Conservation (phyloP, 2,888 invertebrate genomes). For the Machimus atricapillus region DNA sequence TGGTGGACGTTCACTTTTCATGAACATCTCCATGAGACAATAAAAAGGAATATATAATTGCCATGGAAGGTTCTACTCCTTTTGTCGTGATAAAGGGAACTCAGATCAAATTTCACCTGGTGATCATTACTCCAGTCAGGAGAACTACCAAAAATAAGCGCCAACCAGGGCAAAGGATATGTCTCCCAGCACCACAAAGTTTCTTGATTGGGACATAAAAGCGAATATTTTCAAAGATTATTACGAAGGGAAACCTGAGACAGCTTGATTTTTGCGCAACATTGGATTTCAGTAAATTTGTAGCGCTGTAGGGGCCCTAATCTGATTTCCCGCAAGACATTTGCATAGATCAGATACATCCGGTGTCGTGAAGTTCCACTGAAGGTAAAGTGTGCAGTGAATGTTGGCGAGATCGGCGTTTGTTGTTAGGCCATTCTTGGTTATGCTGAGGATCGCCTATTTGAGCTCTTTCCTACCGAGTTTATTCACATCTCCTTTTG, state of each 20-base stretch:
- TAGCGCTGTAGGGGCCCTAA: neutral
- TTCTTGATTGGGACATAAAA: neutral
- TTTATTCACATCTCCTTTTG: constrained; percentile 33
- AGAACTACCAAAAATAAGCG: neutral
- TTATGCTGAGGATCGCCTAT: neutral
- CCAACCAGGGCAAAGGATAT: neutral
- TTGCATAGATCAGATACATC: neutral
- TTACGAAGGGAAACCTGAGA: neutral
- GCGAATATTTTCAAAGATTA: neutral
- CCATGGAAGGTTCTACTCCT: neutral
- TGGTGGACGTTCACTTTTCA: neutral
- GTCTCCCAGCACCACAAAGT: neutral
- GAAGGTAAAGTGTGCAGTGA: neutral
- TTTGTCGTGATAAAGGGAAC: neutral
- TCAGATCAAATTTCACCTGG: neutral
- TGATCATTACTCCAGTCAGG: neutral
- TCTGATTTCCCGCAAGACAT: neutral
- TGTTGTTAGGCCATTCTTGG: neutral
- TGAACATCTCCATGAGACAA: neutral
- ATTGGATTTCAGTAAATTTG: neutral
- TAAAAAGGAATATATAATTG: neutral
- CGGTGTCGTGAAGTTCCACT: neutral
- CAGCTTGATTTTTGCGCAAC: neutral
- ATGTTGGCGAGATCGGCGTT: neutral
- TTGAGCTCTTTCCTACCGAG: neutral